A percentile compares a stretch with the other conserved stretches of the same genome.
phyloP scores from a whole-genome alignment of 1,140 invertebrate genomes.

The Ephestia elutella region DNA sequence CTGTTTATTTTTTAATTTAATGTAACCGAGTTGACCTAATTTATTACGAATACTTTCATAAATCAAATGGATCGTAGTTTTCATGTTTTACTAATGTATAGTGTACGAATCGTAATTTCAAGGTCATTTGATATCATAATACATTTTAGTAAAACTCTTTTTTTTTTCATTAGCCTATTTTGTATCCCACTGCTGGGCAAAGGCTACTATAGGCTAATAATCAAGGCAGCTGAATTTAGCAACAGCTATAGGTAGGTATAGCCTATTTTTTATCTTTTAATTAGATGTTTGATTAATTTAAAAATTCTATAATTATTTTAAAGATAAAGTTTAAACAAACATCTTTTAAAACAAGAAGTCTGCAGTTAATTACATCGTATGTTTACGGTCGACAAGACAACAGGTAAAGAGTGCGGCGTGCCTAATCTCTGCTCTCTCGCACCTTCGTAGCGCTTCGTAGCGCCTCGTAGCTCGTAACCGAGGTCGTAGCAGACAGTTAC shows the following conservation, averaged over 20 bases:
- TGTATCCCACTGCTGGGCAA: too few relatives aligned
- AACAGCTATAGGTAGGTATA: too few relatives aligned
- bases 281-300: too few relatives aligned
- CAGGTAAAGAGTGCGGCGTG: not conserved
- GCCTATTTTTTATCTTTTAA: too few relatives aligned
- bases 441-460: constrained; percentile 1
- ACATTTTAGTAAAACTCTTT: too few relatives aligned
- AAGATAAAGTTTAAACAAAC: not conserved
- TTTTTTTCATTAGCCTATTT: not conserved
- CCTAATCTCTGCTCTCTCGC: constrained; percentile 1
- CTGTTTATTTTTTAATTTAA: not conserved
- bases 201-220: too few relatives aligned
- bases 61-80: constrained; percentile 2
- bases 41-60: not conserved
- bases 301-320: too few relatives aligned
- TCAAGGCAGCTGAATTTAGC: too few relatives aligned
- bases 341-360: not conserved
- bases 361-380: not conserved
- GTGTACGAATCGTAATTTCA: not conserved
- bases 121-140: too few relatives aligned
- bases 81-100: not conserved
- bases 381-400: not conserved
- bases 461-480: constrained; percentile 1
- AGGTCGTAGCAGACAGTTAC: not conserved
- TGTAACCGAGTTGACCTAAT: not conserved